Base-by-base conservation (phyloP, 2,888 invertebrate species). In the Elmis aenea region DNA sequence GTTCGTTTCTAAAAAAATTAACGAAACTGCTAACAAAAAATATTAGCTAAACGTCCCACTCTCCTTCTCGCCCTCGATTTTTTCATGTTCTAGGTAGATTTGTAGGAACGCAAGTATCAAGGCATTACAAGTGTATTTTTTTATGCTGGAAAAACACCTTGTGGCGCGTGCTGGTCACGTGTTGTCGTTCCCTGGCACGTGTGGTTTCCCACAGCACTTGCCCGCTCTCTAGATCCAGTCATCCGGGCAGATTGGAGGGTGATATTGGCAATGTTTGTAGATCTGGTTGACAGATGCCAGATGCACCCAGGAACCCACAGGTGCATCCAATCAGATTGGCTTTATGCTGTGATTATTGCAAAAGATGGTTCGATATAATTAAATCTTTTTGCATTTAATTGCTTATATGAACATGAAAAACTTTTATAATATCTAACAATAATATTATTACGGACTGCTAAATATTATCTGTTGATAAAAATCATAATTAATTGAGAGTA, bases 111-210 rank as follows among this genome's bases (percentile, higher is more conserved):
- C n/a, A n/a, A n/a, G n/a, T n/a, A n/a, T n/a, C n/a, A n/a, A n/a
- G n/a, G n/a, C n/a, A n/a, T n/a, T n/a, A 21, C 31, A 37, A 41
- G 41, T 41, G 41, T 21, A 34, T 34, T 12, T 33, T 29, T 26
- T 13, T 32, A 24, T 14, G 14, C 15, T 9, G 16, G 23, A 21
- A 30, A 42, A 28, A 26, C 60, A 59, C 59, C 55, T 59, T 51
- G 47, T 45, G 48, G n/a, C n/a, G n/a, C n/a, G n/a, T n/a, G n/a
- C 39, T 42, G 42, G 49, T 40, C 68, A 68, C 65, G 66, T 67
- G 67, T 40, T 47, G 31, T 37, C 33, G 52, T 67, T 68, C 67
- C 66, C 67, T 57, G 54, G 52, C 68, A 68, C 66, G 68, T 68
- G 68, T 43, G 52, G 36, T 32, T 56, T 66, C 65, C 58, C 66